These are phyloP conservation scores for Conus canariensis DNA, from an alignment of 2,888 invertebrate genomes.

Conservation along the genomic window DNA sequence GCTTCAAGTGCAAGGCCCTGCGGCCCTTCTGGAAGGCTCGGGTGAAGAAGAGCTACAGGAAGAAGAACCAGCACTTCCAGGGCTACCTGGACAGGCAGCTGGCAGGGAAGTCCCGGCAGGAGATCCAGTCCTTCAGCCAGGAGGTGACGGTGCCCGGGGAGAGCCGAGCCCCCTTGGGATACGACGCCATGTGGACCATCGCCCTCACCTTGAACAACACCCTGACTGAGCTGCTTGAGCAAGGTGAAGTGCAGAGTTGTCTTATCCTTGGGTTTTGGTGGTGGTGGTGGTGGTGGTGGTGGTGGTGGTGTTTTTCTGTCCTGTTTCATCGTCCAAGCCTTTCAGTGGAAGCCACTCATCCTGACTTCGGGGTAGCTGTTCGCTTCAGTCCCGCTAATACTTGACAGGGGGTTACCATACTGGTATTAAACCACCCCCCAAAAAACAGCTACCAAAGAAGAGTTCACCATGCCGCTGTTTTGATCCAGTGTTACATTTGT, in stretches of 20 bases:
- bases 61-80: background rate
- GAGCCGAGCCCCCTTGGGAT: conserved; percentile 48
- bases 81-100: background rate
- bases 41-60: background rate
- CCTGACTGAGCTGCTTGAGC: conserved; percentile 12
- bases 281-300: background rate
- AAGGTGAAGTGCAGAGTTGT: conserved; percentile 29
- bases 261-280: background rate
- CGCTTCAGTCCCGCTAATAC: too few species aligned
- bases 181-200: conserved; percentile 55
- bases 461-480: too few species aligned
- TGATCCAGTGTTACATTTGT: too few species aligned
- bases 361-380: too few species aligned
- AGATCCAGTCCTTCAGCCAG: background rate
- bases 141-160: background rate
- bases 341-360: too few species aligned
- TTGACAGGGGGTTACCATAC: too few species aligned
- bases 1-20: conserved; percentile 24
- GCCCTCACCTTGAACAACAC: conserved; percentile 54
- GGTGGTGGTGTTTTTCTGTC: background rate
- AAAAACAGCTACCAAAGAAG: too few species aligned
- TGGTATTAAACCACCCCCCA: too few species aligned
- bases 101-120: background rate
- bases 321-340: too few species aligned
- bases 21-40: background rate